Evolutionary conservation across 2,797 vertebrate species (phyloP).

Genomic region (Hoplostethus atlanticus): DNA sequence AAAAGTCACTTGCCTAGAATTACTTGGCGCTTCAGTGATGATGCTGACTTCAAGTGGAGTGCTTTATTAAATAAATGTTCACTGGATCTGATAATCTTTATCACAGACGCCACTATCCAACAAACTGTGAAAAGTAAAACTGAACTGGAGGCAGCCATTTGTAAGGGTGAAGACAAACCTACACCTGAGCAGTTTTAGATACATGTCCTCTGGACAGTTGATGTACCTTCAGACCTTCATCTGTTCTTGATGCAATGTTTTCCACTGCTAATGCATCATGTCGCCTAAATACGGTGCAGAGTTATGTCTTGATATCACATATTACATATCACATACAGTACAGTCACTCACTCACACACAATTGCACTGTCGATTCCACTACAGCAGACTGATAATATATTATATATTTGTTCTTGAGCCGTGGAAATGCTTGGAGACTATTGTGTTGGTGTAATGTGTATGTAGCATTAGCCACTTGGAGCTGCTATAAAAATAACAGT

Average conservation of each 20-base stretch:
- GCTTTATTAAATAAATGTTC: no score
- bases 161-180: neutral
- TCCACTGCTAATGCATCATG: no score
- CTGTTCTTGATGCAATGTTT: no score
- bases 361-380: neutral
- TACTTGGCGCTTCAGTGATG: no score
- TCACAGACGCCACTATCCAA: neutral
- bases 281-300: no score
- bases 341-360: neutral
- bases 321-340: neutral
- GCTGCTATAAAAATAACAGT: conserved; percentile 43
- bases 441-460: neutral
- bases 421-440: conserved; percentile 1
- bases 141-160: neutral
- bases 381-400: neutral
- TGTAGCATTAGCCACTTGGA: conserved; percentile 5
- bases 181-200: neutral
- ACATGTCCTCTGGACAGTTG: neutral
- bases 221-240: no score
- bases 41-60: no score
- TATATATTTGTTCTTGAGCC: neutral
- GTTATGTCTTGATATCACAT: no score
- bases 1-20: no score
- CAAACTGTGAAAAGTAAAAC: no score
- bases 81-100: neutral